These are phyloP conservation scores for Xiphias gladius DNA, from an alignment of 2,113 vertebrate species.

Conservation along the genomic window DNA sequence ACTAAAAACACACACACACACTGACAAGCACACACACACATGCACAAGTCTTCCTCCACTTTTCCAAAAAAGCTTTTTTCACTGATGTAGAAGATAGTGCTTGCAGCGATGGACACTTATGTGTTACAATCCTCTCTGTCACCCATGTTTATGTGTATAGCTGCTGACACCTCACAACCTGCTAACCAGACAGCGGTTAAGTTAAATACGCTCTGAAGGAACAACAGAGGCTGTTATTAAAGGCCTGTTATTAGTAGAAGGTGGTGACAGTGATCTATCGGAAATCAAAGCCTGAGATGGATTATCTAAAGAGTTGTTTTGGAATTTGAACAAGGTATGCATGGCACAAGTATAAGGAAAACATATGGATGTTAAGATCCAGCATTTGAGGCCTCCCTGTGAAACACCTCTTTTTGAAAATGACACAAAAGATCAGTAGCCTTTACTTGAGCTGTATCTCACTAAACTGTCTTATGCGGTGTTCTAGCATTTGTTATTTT, in stretches of 20 bases:
- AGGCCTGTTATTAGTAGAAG: not conserved
- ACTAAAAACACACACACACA: constrained; percentile 29
- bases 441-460: not conserved
- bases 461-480: not conserved
- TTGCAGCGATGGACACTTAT: constrained; percentile 24
- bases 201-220: constrained; percentile 32
- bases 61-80: constrained; percentile 22
- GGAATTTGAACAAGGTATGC: constrained; percentile 8
- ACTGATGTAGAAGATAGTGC: constrained; percentile 44
- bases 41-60: not conserved
- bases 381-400: not conserved
- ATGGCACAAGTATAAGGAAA: not conserved
- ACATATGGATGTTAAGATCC: not conserved
- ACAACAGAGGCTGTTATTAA: not conserved
- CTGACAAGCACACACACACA: too few species aligned
- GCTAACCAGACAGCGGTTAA: constrained; percentile 26
- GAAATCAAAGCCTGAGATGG: constrained; percentile 1
- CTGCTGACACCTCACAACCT: constrained; percentile 33
- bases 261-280: not conserved
- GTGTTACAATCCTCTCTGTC: constrained; percentile 34
- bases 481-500: not conserved
- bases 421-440: constrained; percentile 5
- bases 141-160: constrained; percentile 29
- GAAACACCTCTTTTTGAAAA: constrained; percentile 21
- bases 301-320: not conserved